Percentiles rank a stretch among this genome's conserved stretches.
These are phyloP conservation scores for Loxodonta africana DNA, from an alignment of 2,113 vertebrate species.

Conservation along the genomic window DNA sequence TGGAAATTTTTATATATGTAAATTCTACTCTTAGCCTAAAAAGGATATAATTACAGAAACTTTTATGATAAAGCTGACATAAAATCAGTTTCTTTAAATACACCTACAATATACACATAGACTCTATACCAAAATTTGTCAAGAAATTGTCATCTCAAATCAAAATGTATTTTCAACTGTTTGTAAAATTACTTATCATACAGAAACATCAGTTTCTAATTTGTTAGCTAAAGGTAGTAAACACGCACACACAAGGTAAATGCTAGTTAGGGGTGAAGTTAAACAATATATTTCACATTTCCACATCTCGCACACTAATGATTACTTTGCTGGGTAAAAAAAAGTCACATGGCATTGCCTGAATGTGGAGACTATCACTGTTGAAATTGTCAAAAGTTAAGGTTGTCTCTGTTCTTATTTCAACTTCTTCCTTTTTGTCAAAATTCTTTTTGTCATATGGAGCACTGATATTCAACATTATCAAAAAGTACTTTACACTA, in stretches of 20 bases:
- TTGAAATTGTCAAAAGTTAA: conserved; percentile 18
- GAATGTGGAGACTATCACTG: background rate
- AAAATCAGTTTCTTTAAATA: conserved; percentile 49
- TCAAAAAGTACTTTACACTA: background rate
- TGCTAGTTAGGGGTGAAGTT: conserved; percentile 1
- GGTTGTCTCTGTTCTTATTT: conserved; percentile 7
- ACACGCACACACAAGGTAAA: background rate
- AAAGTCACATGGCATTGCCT: background rate
- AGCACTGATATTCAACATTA: background rate
- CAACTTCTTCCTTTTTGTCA: background rate
- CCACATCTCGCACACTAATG: background rate
- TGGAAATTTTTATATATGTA: conserved; percentile 46
- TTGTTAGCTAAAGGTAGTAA: background rate
- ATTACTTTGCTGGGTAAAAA: background rate
- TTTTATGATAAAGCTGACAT: conserved; percentile 39
- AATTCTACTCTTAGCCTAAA: conserved; percentile 27
- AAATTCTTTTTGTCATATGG: background rate
- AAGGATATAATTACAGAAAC: background rate
- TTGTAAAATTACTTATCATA: conserved; percentile 44
- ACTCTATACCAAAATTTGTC: background rate
- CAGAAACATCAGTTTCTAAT: background rate
- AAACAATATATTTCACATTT: background rate
- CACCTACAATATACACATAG: background rate
- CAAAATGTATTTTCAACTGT: background rate
- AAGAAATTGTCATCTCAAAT: background rate